phyloP scores from a whole-genome alignment of 1,140 invertebrate species.

The Diorhabda sublineata region DNA sequence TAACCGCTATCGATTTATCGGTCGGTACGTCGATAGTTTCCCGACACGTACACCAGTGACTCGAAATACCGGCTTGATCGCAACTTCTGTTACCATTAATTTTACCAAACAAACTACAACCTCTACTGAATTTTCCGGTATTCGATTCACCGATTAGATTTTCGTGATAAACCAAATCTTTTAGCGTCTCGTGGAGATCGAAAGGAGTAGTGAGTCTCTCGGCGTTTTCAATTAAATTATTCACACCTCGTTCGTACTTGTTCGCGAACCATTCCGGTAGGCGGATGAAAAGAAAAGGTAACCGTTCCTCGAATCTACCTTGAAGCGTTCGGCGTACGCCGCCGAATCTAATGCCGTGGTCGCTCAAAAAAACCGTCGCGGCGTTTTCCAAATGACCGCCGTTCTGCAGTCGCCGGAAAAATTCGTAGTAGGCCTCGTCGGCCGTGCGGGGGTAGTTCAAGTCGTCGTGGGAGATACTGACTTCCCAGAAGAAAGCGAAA shows the following conservation, averaged over 20 bases:
- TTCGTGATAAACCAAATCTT: conserved; percentile 56
- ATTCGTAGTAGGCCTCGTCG: conserved; percentile 57
- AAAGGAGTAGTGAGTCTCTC: conserved; percentile 75
- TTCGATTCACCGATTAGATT: conserved; percentile 36
- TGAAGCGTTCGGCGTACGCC: conserved; percentile 71
- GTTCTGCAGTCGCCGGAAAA: conserved; percentile 57
- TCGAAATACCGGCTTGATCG: conserved; percentile 65
- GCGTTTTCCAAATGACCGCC: conserved; percentile 61
- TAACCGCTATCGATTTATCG: conserved; percentile 48
- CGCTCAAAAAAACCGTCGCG: conserved; percentile 80
- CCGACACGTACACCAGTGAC: conserved; percentile 82
- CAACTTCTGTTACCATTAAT: conserved; percentile 71
- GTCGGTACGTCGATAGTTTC: conserved; percentile 52
- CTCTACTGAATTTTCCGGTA: conserved; percentile 29
- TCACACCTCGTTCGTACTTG: conserved; percentile 53
- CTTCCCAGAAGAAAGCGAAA: conserved; percentile 78
- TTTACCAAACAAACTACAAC: conserved; percentile 67
- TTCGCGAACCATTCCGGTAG: conserved; percentile 68
- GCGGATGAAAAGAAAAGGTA: conserved; percentile 79
- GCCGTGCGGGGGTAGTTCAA: conserved; percentile 67
- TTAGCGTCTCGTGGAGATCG: conserved; percentile 71
- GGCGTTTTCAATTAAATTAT: conserved; percentile 68
- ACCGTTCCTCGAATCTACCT: conserved; percentile 83
- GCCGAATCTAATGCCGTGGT: conserved; percentile 90
- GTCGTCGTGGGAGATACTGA: conserved; percentile 71